These are phyloP conservation scores for Paramormyrops kingsleyae DNA, from an alignment of 2,113 vertebrate species.

Conservation along the genomic window DNA sequence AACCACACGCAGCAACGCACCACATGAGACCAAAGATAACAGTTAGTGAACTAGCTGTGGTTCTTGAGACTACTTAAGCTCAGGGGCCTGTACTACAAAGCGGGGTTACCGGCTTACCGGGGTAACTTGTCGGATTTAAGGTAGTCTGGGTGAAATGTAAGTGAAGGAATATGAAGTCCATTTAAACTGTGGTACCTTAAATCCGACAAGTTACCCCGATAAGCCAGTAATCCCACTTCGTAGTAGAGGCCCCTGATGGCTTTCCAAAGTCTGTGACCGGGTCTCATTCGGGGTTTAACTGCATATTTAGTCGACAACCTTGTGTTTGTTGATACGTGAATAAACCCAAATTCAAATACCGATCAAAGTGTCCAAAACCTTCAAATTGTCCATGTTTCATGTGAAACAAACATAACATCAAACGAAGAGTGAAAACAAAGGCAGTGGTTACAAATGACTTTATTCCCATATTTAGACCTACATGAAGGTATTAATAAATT, in stretches of 20 bases:
- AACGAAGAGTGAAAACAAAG: background rate
- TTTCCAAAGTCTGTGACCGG: background rate
- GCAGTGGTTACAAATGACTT: background rate
- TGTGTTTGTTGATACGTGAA: background rate
- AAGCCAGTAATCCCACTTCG: too few species aligned
- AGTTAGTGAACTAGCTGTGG: background rate
- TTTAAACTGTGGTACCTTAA: too few species aligned
- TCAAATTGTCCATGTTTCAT: background rate
- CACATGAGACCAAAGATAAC: background rate
- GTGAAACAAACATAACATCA: background rate
- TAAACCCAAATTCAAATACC: background rate
- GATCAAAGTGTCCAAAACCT: background rate
- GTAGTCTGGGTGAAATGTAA: too few species aligned
- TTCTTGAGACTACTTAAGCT: background rate
- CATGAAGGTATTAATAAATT: background rate
- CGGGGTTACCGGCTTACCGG: too few species aligned
- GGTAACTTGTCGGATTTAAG: too few species aligned
- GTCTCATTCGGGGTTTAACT: background rate
- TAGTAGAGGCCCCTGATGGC: background rate
- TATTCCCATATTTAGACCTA: background rate
- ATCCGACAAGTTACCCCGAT: too few species aligned
- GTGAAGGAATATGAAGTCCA: too few species aligned
- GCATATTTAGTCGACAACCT: background rate
- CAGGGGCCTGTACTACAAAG: too few species aligned
- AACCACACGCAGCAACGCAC: background rate